Evolutionary conservation across 2,797 vertebrate species (phyloP).

Genomic region (Botia kubotai): DNA sequence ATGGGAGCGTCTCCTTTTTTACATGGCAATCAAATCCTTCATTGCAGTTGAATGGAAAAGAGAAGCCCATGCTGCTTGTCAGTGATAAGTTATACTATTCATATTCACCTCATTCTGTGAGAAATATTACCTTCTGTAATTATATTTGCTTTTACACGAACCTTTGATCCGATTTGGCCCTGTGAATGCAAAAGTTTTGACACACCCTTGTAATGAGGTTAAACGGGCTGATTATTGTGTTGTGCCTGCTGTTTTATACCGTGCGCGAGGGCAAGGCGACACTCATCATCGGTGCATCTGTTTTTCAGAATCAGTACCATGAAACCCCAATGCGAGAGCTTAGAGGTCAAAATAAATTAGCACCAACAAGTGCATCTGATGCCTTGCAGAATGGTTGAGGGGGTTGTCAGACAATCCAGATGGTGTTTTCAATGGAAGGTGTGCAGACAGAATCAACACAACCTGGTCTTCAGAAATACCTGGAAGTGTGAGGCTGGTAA

Average conservation of each 20-base stretch:
- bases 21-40: neutral
- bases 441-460: slow-evolving; percentile 30
- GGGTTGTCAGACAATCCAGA: slow-evolving; percentile 45
- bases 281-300: slow-evolving; percentile 27
- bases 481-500: slow-evolving; percentile 21
- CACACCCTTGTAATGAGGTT: slow-evolving; percentile 20
- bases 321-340: slow-evolving; percentile 7
- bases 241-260: neutral
- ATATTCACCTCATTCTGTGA: neutral
- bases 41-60: neutral
- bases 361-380: slow-evolving; percentile 20
- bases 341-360: slow-evolving; percentile 43
- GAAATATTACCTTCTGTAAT: slow-evolving; percentile 7
- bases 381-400: slow-evolving; percentile 26
- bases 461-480: slow-evolving; percentile 24
- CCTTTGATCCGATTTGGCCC: slow-evolving; percentile 9
- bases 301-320: slow-evolving; percentile 18
- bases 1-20: neutral
- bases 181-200: slow-evolving; percentile 9
- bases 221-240: slow-evolving; percentile 2
- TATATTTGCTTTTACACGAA: slow-evolving; percentile 18
- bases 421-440: slow-evolving; percentile 38
- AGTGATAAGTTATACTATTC: neutral
- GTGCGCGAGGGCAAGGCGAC: neutral
- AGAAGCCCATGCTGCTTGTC: neutral